These are phyloP conservation scores for Elaeidobius kamerunicus DNA, from an alignment of 2,888 invertebrate species.

Conservation along the genomic window DNA sequence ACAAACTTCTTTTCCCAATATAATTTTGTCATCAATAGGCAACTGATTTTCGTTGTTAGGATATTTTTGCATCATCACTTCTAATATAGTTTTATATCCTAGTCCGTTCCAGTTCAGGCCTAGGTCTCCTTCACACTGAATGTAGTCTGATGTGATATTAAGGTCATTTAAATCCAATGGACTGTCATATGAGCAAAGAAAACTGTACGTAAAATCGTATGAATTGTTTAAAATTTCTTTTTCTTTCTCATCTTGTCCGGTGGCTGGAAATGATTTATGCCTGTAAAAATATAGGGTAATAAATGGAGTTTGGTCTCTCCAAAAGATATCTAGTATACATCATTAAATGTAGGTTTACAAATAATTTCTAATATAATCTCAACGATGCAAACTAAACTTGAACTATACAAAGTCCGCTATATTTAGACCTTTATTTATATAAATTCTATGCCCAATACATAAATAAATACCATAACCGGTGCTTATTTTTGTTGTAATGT, in stretches of 20 bases:
- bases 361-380: no score
- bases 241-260: conserved; percentile 5
- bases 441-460: no score
- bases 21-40: conserved; percentile 38
- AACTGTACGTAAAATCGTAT: conserved; percentile 9
- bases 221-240: conserved; percentile 14
- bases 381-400: no score
- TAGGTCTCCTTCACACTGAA: conserved; percentile 66
- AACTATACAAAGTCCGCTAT: no score
- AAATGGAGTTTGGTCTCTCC: no score
- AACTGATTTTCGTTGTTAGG: conserved; percentile 34
- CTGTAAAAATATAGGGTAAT: no score
- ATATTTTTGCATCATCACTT: conserved; percentile 55
- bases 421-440: no score
- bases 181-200: conserved; percentile 9
- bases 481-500: no score
- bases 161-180: conserved; percentile 49
- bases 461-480: no score
- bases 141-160: conserved; percentile 63
- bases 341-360: no score
- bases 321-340: no score
- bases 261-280: background rate
- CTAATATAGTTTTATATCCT: conserved; percentile 64
- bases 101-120: conserved; percentile 68
- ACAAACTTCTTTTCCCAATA: conserved; percentile 35